Conservation (phyloP, 1,140 invertebrate genomes). For the Camponotus vicinus region DNA sequence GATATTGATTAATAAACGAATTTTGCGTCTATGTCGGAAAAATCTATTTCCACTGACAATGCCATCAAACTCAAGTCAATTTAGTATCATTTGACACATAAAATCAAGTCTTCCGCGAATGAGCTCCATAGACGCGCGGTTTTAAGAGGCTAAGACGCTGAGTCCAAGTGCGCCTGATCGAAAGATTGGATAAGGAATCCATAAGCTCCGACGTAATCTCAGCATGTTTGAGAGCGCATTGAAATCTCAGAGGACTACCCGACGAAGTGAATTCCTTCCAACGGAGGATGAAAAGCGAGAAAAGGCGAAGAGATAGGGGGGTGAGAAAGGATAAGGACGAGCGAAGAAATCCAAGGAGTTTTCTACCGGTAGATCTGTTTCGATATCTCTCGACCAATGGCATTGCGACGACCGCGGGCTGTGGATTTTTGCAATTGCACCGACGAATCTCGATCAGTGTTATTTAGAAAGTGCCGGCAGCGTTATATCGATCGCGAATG, state of each 20-base stretch:
- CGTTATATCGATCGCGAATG: constrained; percentile 42
- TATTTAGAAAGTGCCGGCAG: constrained; percentile 52
- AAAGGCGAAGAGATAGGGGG: constrained; percentile 8
- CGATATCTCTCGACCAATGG: constrained; percentile 58
- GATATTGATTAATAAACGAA: background rate
- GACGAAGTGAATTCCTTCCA: constrained; percentile 78
- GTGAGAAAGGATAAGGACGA: constrained; percentile 45
- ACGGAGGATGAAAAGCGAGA: constrained; percentile 59
- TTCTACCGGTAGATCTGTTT: constrained; percentile 50
- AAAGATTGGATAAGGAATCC: constrained; percentile 82
- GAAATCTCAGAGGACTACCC: constrained; percentile 73
- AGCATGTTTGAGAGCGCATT: constrained; percentile 73
- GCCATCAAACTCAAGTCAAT: constrained; percentile 11
- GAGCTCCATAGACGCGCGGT: constrained; percentile 28
- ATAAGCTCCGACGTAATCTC: constrained; percentile 81
- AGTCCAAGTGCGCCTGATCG: constrained; percentile 69
- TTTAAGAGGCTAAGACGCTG: constrained; percentile 47
- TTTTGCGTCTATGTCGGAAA: background rate
- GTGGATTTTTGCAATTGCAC: constrained; percentile 60
- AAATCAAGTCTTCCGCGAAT: constrained; percentile 54
- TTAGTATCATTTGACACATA: constrained; percentile 41
- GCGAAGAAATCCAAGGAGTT: constrained; percentile 55
- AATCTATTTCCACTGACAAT: background rate
- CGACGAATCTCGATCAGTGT: constrained; percentile 53
- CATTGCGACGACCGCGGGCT: constrained; percentile 42